Evolutionary conservation across 2,797 vertebrate species (phyloP), one percentile per base, ranked within the genome.

Genomic region (Protonibea diacanthus): DNA sequence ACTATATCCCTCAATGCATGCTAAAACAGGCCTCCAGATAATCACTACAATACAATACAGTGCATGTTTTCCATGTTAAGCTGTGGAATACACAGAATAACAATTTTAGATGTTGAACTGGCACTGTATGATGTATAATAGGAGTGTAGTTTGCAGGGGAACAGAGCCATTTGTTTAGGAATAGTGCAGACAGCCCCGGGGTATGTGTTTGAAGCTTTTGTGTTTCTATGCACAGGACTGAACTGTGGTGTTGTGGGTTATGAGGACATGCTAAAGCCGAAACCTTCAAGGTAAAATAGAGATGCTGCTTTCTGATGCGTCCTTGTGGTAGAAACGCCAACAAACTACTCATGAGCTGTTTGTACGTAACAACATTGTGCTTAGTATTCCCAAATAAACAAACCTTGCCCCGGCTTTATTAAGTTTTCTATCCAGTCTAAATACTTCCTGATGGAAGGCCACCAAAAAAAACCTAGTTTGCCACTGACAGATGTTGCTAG

Each of bases 1-100:
- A 89, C 89, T 77, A 71, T 52, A 70, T 64, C 67, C 58, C 70
- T 88, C 85, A 87, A 85, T 94, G 88, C 89, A 93, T 90, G 84
- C 82, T 78, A 82, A 92, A 93, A 78, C 68, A 85, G 86, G 80
- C 69, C 60, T 78, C 74, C 76, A 86, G 71, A 87, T 86, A 78
- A 88, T 89, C 64, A 78, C 62, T 69, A 72, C 89, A 88, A 90
- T 91, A 69, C 81, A 91, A 85, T 84, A 66, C 69, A 63, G 80
- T 83, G 51, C 77, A 83, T 82, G 85, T 86, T 88, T 78, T 63
- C 80, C 88, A 89, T 91, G 78, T 86, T 81, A 87, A 86, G 15
- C 84, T 82, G 76, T 40, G 64, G 60, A 62, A 82, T 69, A 83
- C 66, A 76, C 62, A 51, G 73, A 91, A 90, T 86, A 88, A 78